Conservation (phyloP, 2,797 vertebrate species). For the Leucoraja ocellata region DNA sequence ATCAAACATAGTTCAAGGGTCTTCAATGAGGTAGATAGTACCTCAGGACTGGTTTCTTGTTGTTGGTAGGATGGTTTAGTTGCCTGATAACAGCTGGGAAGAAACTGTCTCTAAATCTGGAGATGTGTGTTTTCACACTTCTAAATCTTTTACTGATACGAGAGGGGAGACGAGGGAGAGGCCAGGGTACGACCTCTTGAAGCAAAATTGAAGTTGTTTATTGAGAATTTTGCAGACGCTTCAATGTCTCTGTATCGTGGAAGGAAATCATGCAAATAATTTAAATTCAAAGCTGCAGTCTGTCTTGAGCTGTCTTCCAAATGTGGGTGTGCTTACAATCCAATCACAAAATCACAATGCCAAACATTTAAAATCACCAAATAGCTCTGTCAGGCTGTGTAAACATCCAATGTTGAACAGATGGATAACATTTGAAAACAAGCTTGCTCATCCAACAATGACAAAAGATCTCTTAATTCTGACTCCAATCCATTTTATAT, state of each 20-base stretch:
- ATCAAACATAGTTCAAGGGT: too few relatives aligned
- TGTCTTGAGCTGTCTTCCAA: not conserved
- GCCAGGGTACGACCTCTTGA: too few relatives aligned
- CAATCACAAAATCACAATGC: not conserved
- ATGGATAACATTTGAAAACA: slow-evolving; percentile 2
- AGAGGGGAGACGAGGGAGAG: too few relatives aligned
- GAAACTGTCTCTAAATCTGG: too few relatives aligned
- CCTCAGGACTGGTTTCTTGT: too few relatives aligned
- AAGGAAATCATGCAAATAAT: not conserved
- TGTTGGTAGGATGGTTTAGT: too few relatives aligned
- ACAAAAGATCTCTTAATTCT: not conserved
- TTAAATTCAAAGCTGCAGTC: not conserved
- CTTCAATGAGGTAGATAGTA: too few relatives aligned
- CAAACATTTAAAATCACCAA: not conserved
- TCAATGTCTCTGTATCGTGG: not conserved
- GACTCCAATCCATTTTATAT: not conserved
- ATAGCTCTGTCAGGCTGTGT: slow-evolving; percentile 16
- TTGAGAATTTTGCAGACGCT: not conserved
- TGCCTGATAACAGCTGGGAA: too few relatives aligned
- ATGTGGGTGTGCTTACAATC: slow-evolving; percentile 14
- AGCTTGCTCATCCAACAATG: not conserved
- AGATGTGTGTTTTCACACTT: too few relatives aligned
- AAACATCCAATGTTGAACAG: slow-evolving; percentile 12
- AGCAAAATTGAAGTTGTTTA: not conserved
- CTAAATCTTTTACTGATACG: too few relatives aligned